phyloP scores from a whole-genome alignment of 2,113 vertebrate genomes.

The Phalacrocorax carbo region DNA sequence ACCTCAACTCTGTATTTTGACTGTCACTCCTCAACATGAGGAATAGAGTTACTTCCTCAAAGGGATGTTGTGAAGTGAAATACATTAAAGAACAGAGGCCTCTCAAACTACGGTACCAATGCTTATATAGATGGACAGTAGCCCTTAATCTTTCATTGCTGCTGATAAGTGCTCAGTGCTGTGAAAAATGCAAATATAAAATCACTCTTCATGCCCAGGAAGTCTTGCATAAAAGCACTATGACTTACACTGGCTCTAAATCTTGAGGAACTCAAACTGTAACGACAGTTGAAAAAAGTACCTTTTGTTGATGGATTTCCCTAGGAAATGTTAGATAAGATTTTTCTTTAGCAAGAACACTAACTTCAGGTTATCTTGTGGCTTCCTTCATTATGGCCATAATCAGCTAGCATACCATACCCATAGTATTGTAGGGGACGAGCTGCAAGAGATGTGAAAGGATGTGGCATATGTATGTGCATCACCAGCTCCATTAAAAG shows the following conservation, averaged over 20 bases:
- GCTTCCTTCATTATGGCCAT: not conserved
- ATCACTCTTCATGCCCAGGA: not conserved
- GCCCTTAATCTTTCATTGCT: not conserved
- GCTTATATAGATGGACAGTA: not conserved
- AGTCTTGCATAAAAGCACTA: not conserved
- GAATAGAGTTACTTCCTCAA: not conserved
- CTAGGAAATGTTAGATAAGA: not conserved
- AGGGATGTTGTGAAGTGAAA: not conserved
- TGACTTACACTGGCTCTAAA: not conserved
- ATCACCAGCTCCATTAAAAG: not conserved
- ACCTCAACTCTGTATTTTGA: not conserved
- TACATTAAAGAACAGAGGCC: not conserved
- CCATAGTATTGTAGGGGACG: not conserved
- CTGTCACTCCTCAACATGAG: not conserved
- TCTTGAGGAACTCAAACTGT: not conserved
- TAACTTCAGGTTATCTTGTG: not conserved
- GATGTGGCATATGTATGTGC: not conserved
- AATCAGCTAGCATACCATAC: not conserved
- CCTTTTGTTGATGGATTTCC: not conserved
- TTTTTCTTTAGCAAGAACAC: not conserved
- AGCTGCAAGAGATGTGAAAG: not conserved
- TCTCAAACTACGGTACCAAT: not conserved
- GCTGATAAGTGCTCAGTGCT: not conserved
- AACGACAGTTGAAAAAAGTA: not conserved
- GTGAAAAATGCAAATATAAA: conserved; percentile 28